These are phyloP conservation scores for Meriones unguiculatus DNA, from an alignment of 2,113 vertebrate species.

Conservation along the genomic window DNA sequence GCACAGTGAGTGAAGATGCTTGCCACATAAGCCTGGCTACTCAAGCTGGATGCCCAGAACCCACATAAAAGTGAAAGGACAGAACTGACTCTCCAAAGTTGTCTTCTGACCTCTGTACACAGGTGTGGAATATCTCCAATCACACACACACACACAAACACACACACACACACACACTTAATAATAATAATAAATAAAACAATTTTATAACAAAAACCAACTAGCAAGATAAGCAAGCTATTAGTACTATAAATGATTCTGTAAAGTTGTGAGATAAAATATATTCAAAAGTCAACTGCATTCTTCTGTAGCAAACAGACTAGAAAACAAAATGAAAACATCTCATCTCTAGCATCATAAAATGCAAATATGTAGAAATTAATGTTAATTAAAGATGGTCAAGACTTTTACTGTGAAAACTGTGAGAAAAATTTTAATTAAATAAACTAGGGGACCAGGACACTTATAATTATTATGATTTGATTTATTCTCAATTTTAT, in stretches of 20 bases:
- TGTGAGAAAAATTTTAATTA: background rate
- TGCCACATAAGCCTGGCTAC: background rate
- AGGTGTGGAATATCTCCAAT: background rate
- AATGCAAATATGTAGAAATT: background rate
- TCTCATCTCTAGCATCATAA: background rate
- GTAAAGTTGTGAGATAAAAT: background rate
- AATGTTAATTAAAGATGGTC: background rate
- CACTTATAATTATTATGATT: background rate
- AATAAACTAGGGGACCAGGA: background rate
- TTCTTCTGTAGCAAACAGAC: background rate
- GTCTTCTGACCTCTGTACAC: background rate
- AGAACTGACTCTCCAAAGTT: background rate
- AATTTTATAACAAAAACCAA: background rate
- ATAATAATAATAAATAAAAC: background rate
- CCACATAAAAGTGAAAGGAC: background rate
- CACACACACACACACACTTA: background rate
- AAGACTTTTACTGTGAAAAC: conserved; percentile 33
- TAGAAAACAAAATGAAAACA: background rate
- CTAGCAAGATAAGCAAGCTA: background rate
- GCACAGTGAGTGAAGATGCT: background rate
- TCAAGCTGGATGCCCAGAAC: background rate
- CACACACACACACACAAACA: background rate
- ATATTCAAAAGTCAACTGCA: background rate
- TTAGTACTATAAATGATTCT: background rate
- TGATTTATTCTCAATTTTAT: background rate